Evolutionary conservation across 2,797 vertebrate species (phyloP).

Genomic region (Arnoldichthys spilopterus): DNA sequence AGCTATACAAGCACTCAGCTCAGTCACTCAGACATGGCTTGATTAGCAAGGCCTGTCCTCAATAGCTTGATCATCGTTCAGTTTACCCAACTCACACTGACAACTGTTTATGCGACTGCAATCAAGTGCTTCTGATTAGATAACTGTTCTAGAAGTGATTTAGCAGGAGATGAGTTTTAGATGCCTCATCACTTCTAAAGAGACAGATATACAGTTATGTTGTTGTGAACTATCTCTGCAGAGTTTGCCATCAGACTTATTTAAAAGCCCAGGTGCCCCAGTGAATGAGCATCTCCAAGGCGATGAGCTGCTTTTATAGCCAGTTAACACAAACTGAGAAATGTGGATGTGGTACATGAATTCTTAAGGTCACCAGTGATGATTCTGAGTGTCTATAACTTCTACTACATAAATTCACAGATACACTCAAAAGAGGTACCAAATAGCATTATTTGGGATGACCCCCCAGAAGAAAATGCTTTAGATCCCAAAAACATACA

Average conservation of each 20-base stretch:
- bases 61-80: conserved; percentile 51
- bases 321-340: not conserved
- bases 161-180: conserved; percentile 11
- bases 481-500: too few relatives aligned
- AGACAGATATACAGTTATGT: not conserved
- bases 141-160: conserved; percentile 50
- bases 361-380: not conserved
- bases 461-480: too few relatives aligned
- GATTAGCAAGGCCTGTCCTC: conserved; percentile 47
- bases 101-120: conserved; percentile 41
- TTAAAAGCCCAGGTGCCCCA: not conserved
- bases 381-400: not conserved
- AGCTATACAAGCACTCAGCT: conserved; percentile 37
- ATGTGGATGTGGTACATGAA: not conserved
- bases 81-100: conserved; percentile 52
- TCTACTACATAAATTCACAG: too few relatives aligned
- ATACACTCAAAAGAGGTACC: too few relatives aligned
- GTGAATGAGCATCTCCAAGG: not conserved
- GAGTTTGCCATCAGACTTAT: conserved; percentile 1
- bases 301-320: too few relatives aligned
- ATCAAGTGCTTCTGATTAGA: conserved; percentile 49
- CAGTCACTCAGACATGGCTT: conserved; percentile 49
- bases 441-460: too few relatives aligned
- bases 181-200: conserved; percentile 33
- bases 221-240: not conserved